Evolutionary conservation across 2,113 vertebrate genomes (phyloP), one percentile per base, ranked within the genome.

Genomic region (Xiphophorus maculatus): DNA sequence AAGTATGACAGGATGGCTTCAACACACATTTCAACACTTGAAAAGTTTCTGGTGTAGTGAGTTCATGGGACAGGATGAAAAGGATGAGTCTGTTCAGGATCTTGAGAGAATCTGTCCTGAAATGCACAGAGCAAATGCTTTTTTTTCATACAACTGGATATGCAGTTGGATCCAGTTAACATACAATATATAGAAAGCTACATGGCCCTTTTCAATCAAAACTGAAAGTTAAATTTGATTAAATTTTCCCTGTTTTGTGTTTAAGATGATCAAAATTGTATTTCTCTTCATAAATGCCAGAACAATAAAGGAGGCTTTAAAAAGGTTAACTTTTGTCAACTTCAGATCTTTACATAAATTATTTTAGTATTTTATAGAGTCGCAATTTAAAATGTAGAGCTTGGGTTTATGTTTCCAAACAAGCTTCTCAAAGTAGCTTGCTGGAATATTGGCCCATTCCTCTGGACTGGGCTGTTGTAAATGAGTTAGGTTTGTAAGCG

Each of bases 1-100:
- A 82, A 90, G 87, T 92, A 87, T 82, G 86, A 88, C 84, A 86
- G 79, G 83, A 88, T 27, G 29, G 80, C 84, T 84, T 88, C 76
- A 89, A 86, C 81, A 88, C 84, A 90, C 74, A 79, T 89, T 87
- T 86, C 77, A 90, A 87, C 80, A 88, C 77, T 74, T 65, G 73
- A 79, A 71, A 84, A 83, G 75, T 73, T 73, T 42, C 35, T 44
- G 35, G 60, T 58, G 65, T 27, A 78, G 68, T 70, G 68, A 71
- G 76, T 65, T 73, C 73, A 40, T 63, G 72, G 72, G 77, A 80
- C 29, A 77, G 77, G 58, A 62, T 63, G 72, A 51, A 73, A 74
- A 77, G 40, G 71, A 73, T 66, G 73, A 66, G 82, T 58, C 62
- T 62, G 33, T 69, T 82, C 35, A 28, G 61, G 66, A 71, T 70